Base-by-base conservation (phyloP, 2,888 invertebrate species). In the Phortica magna region DNA sequence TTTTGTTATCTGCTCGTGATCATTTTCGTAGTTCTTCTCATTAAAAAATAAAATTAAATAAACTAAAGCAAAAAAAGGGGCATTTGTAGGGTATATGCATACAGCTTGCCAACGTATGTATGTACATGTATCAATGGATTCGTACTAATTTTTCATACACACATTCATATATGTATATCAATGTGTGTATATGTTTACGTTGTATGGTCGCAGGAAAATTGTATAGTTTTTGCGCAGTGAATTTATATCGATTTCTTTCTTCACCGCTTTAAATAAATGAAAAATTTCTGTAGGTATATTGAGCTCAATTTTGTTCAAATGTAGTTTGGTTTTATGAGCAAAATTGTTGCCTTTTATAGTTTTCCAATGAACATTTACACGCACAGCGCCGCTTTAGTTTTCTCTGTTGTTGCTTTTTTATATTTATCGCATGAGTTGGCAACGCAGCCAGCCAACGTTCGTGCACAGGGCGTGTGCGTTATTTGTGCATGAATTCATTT, bases 1-100 rank as follows among this genome's bases (percentile, higher is more conserved):
- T 41, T 76, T 39, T 57, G 7, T 14, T 53, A 48, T 73, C 73
- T 77, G 75, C 80, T 78, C 78, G 82, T 81, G 82, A 79, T 64
- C 68, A n/a, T 64, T 73, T 73, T 17, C 22, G 53, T 57, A 64
- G 53, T 55, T 73, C 73, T 75, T 65, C 74, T 73, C 59, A 48
- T 59, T 53, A 76, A 67, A 59, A 12, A 6, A 55, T 6, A 55
- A 55, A 55, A 55, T n/a, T 17, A n/a, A 55, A n/a, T 55, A n/a
- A n/a, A 12, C 55, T 10, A 6, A 6, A 4, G 3, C 2, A 31
- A 31, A 31, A 31, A 12, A 55, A 12, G 55, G 6, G 12, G 14
- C 55, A 55, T 55, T 12, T 55, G 14, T 55, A 55, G 55, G 55
- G 55, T 55, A 55, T 55, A 55, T 12, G 55, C 55, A 17, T 17